Conservation (phyloP, 2,888 invertebrate genomes). For the Choreutis nemorana region DNA sequence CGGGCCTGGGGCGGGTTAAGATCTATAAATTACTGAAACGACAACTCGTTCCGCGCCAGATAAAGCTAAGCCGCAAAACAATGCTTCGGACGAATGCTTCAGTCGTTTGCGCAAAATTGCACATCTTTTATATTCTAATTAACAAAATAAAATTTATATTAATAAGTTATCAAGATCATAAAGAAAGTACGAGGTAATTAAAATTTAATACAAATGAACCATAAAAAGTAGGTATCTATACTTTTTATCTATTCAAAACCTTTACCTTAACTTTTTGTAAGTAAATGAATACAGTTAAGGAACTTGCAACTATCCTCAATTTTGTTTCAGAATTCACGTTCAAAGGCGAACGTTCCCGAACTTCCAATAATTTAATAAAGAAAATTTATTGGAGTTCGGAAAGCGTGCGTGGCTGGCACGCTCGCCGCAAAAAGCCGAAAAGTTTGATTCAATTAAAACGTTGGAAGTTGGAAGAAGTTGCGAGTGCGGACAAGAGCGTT, state of each 20-base stretch:
- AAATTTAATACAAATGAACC: no score
- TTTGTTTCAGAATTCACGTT: slow-evolving; percentile 39
- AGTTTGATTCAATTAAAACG: slow-evolving; percentile 66
- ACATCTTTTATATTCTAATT: no score
- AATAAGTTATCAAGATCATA: no score
- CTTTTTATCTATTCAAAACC: no score
- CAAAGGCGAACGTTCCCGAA: slow-evolving; percentile 62
- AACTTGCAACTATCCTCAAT: slow-evolving; percentile 46
- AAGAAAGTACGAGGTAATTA: no score
- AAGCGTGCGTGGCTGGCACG: slow-evolving; percentile 61
- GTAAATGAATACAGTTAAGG: slow-evolving; percentile 30
- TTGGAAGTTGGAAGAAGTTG: slow-evolving; percentile 59
- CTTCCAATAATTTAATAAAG: slow-evolving; percentile 66
- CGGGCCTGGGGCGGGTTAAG: slow-evolving; percentile 50
- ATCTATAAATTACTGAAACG: slow-evolving; percentile 62
- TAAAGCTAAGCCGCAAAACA: slow-evolving; percentile 61
- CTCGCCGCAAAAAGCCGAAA: slow-evolving; percentile 64
- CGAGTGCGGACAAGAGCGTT: slow-evolving; percentile 32
- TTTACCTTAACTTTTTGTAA: no score
- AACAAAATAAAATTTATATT: no score
- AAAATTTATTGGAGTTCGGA: slow-evolving; percentile 49
- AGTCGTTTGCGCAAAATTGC: slow-evolving; percentile 46
- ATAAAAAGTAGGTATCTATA: no score
- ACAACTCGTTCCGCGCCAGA: slow-evolving; percentile 60
- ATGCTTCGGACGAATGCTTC: slow-evolving; percentile 50